Percentiles rank a stretch among this genome's conserved stretches.
Evolutionary conservation across 1,140 invertebrate species (phyloP).

Genomic region (Hyphantria cunea): DNA sequence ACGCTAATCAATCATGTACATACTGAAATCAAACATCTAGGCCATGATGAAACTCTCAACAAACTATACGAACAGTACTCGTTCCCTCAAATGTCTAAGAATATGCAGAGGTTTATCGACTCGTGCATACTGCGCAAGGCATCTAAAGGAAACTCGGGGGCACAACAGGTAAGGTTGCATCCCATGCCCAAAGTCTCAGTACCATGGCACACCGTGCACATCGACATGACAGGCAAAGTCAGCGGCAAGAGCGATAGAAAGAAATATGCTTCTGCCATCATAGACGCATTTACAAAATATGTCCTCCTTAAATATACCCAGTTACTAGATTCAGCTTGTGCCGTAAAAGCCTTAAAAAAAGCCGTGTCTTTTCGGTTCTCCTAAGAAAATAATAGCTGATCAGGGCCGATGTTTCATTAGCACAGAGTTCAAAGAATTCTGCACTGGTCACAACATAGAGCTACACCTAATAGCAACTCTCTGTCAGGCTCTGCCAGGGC

Average conservation of each 20-base stretch:
- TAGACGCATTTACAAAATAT: constrained; percentile 49
- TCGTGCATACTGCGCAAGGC: constrained; percentile 45
- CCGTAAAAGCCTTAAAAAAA: constrained; percentile 36
- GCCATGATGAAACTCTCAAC: constrained; percentile 41
- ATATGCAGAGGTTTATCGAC: constrained; percentile 50
- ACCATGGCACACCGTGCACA: too few relatives aligned
- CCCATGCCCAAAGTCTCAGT: too few relatives aligned
- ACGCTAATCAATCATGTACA: constrained; percentile 37
- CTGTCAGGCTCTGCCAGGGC: constrained; percentile 14
- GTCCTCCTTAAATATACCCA: constrained; percentile 38
- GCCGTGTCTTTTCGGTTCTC: too few relatives aligned
- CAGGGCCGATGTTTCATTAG: too few relatives aligned
- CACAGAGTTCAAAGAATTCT: too few relatives aligned
- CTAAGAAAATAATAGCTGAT: too few relatives aligned
- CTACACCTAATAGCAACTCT: too few relatives aligned
- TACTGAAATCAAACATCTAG: constrained; percentile 36
- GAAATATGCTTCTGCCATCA: constrained; percentile 39
- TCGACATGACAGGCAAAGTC: too few relatives aligned
- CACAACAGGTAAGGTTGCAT: too few relatives aligned
- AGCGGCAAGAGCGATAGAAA: constrained; percentile 45
- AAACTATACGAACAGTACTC: constrained; percentile 49
- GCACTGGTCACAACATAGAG: too few relatives aligned
- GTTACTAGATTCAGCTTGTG: constrained; percentile 37
- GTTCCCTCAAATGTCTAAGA: constrained; percentile 49
- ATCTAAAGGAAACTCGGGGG: constrained; percentile 43